Evolutionary conservation across 1,140 invertebrate genomes (phyloP), one percentile per base, ranked within the genome.

Genomic region (Teleopsis dalmanni): DNA sequence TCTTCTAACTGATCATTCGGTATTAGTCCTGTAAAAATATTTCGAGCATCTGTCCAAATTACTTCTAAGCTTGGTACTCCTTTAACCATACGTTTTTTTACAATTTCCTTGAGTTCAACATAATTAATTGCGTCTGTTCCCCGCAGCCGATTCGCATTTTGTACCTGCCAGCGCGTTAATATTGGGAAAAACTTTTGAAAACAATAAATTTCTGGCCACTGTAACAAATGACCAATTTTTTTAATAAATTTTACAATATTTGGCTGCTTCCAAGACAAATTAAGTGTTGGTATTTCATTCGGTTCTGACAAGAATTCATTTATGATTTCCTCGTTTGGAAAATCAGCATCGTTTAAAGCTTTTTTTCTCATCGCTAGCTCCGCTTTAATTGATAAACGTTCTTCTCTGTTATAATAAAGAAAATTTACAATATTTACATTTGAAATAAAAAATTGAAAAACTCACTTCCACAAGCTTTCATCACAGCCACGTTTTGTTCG

Each of bases 181-280:
- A 92, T 60, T 1, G 87, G 84, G 45, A 91, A 74, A 51, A 88
- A 81, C 70, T 91, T 91, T 54, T 83, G 78, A 48, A 87, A 80
- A 33, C 82, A 76, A 61, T 90, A 88, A 19, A 80, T 75, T 59
- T 82, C 77, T n/a, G 81, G 77, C 88, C 88, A 92, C 48, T 75
- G 73, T 33, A 89, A 61, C 57, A 82, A 76, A 45, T 72, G 73
- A 0, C 71, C 73, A 65, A 86, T 80, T 56, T 87, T 78, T 63
- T 77, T 78, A 79, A 85, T 70, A 71, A 88, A 87, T 60, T 81
- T 77, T 25, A 77, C 70, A 27, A 87, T 57, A 71, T 83, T 77
- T 1, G 87, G 86, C 57, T 77, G 75, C 22, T 73, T 76, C 82
- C 84, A 84, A 47, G 71, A 68, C 10, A 82, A 70, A 52, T 80